phyloP scores from a whole-genome alignment of 2,113 vertebrate genomes.

The Microcebus ravelobensis region DNA sequence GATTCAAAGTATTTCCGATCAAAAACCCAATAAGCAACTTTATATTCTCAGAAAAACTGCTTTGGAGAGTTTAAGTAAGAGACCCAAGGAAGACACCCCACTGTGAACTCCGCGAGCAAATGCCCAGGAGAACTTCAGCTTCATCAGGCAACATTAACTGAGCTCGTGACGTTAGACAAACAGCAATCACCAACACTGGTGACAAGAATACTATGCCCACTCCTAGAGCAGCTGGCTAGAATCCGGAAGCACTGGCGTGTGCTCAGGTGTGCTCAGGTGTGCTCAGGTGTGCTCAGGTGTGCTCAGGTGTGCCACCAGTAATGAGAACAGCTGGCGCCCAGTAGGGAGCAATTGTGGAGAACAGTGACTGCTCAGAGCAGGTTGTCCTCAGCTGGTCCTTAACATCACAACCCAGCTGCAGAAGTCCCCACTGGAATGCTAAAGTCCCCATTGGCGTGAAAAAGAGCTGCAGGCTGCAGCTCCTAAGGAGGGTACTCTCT shows the following conservation, averaged over 20 bases:
- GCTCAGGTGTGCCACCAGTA: conserved; percentile 30
- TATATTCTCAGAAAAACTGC: neutral
- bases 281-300: conserved; percentile 51
- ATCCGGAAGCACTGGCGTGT: neutral
- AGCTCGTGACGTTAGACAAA: neutral
- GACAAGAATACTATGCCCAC: rapidly evolving
- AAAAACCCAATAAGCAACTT: neutral
- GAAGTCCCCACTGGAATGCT: neutral
- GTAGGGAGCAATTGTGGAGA: neutral
- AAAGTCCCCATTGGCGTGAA: neutral
- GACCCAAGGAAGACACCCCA: neutral
- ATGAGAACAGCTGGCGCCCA: neutral
- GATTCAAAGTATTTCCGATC: conserved; percentile 24
- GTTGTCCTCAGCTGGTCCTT: neutral
- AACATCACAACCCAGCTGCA: neutral
- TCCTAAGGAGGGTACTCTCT: neutral
- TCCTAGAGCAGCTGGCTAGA: neutral
- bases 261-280: too few relatives aligned
- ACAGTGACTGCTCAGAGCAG: neutral
- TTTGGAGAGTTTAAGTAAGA: neutral
- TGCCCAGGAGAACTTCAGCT: neutral
- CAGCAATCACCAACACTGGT: neutral
- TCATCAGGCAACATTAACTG: neutral
- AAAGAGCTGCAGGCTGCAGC: neutral
- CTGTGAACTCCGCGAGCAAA: neutral